Conservation (phyloP, 2,888 invertebrate genomes). For the Sinelater perroti region DNA sequence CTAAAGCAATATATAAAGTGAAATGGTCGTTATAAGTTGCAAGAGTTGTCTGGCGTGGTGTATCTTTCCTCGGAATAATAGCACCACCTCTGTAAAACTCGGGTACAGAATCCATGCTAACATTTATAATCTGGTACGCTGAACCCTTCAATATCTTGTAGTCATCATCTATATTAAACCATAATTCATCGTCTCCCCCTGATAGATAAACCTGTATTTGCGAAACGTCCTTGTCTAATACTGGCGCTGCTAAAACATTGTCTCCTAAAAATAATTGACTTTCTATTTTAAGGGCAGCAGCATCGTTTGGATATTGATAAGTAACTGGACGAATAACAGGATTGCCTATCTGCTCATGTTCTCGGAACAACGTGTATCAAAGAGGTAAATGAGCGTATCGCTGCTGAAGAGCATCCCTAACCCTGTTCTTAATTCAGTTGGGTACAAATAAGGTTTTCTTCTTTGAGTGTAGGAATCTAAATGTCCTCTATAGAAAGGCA, state of each 20-base stretch:
- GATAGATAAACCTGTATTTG: constrained; percentile 88
- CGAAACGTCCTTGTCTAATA: constrained; percentile 76
- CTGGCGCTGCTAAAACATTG: constrained; percentile 85
- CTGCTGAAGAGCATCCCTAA: constrained; percentile 74
- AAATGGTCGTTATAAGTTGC: constrained; percentile 88
- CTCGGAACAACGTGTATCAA: constrained; percentile 88
- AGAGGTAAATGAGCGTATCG: constrained; percentile 86
- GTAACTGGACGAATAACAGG: constrained; percentile 89
- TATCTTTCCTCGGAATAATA: constrained; percentile 79
- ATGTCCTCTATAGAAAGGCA: constrained; percentile 95
- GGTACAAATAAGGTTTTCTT: constrained; percentile 93
- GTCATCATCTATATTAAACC: constrained; percentile 27
- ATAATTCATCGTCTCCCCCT: constrained; percentile 59
- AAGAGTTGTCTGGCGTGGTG: constrained; percentile 72
- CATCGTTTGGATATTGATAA: constrained; percentile 86
- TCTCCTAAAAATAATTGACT: constrained; percentile 63
- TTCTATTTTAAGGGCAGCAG: not conserved
- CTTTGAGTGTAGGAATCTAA: constrained; percentile 93
- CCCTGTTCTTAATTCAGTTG: constrained; percentile 71
- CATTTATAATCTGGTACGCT: constrained; percentile 13
- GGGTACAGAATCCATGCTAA: constrained; percentile 61
- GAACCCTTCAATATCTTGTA: constrained; percentile 16
- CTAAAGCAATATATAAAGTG: constrained; percentile 83
- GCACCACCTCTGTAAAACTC: constrained; percentile 80
- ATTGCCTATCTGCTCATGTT: constrained; percentile 78